A percentile compares a stretch with the other conserved stretches of the same genome.
These are phyloP conservation scores for Teleogryllus oceanicus DNA, from an alignment of 2,888 invertebrate genomes.

Conservation along the genomic window DNA sequence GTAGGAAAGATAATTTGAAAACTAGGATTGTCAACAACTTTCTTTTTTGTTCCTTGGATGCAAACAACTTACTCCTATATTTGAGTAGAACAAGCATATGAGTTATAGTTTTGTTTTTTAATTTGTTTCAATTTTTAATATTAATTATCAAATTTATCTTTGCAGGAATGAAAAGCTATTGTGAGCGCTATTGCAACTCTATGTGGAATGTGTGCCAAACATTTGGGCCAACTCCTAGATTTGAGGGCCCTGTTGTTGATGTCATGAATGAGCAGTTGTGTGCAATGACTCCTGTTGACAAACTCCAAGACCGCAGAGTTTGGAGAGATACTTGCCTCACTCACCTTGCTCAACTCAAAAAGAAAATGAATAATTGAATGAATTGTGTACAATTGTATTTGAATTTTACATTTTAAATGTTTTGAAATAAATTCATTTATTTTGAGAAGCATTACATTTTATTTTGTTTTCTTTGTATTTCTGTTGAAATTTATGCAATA, in stretches of 20 bases:
- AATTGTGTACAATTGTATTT: too few species aligned
- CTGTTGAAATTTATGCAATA: too few species aligned
- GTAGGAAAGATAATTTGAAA: too few species aligned
- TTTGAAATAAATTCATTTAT: too few species aligned
- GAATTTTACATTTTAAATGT: too few species aligned
- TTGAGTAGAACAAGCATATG: not conserved
- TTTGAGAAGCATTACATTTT: too few species aligned
- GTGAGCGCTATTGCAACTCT: conserved; percentile 58
- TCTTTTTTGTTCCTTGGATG: too few species aligned
- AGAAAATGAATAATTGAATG: conserved; percentile 52
- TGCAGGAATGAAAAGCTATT: conserved; percentile 59
- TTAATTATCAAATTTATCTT: not conserved
- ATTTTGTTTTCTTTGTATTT: too few species aligned
- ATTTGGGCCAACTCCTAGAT: conserved; percentile 70
- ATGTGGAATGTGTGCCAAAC: conserved; percentile 65
- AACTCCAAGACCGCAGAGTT: conserved; percentile 67
- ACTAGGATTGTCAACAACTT: too few species aligned
- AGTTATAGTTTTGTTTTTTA: not conserved
- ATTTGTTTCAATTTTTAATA: not conserved
- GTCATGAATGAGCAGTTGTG: conserved; percentile 70
- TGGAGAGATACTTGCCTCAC: conserved; percentile 84
- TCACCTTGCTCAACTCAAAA: conserved; percentile 73
- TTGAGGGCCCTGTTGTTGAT: conserved; percentile 64
- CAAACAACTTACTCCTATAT: not conserved
- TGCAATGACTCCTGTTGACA: conserved; percentile 68